Base-by-base conservation (phyloP, 2,113 vertebrate species). In the Ptilonorhynchus violaceus region DNA sequence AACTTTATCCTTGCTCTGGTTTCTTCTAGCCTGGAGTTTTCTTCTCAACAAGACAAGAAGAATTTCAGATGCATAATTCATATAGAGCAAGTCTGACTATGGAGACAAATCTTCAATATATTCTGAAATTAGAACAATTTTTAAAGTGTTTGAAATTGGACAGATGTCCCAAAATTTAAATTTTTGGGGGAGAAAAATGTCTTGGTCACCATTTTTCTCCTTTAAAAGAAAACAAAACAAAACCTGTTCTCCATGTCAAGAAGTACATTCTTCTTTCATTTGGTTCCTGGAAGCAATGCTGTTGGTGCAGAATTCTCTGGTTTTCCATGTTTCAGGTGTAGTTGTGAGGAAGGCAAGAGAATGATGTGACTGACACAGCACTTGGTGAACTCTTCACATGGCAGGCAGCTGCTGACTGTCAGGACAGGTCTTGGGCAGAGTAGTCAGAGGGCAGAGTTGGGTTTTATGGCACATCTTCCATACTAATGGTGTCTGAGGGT, bases 161-260 rank as follows among this genome's bases (percentile, higher is more conserved):
- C 15, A 78, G 19, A 27, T 15, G 20, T 55, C 15, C 10, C 39
- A 50, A 75, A 74, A 11, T 35, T 37, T 59, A 15, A 50, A n/a
- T 2, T n/a, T 39, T 33, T 15, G 0, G 2, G 18, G 15, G 9
- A 1, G 0, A 1, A 17, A 20, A 11, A 24, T 12, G 2, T 24
- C 27, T 42, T 31, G 5, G 7, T 60, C 11, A 55, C 14, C 3
- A 11, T 60, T 60, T 85, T 44, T 62, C 6, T 55, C 21, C 12
- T 55, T 27, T 3, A 39, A 23, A 6, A 31, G 35, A 46, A 42
- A 28, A 56, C 20, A 35, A 27, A 37, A 11, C 8, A 53, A 49
- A 15, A 15, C 16, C 10, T 14, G 1, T 50, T 67, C 5, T 88
- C 20, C 12, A 15, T n/a, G 15, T 42, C 22, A 59, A 74, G 55